Percentiles rank a stretch among this genome's conserved stretches.
These are phyloP conservation scores for Pelmatolapia mariae DNA, from an alignment of 2,113 vertebrate species.

Conservation along the genomic window DNA sequence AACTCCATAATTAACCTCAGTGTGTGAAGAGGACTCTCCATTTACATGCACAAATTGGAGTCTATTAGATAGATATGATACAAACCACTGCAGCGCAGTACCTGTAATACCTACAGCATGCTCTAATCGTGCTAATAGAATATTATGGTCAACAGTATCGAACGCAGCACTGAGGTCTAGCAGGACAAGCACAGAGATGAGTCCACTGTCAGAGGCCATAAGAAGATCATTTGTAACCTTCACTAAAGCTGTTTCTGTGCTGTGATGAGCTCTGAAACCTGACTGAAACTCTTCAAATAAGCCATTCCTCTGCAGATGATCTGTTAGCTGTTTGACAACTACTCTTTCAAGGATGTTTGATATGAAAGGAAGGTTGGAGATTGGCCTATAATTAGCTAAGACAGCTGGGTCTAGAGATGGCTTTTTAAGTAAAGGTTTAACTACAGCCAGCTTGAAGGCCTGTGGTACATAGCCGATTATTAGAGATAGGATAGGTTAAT, in stretches of 20 bases:
- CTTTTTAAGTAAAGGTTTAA: neutral
- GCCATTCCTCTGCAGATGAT: neutral
- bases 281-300: neutral
- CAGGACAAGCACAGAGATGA: no score
- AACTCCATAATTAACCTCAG: no score
- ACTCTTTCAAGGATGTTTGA: neutral
- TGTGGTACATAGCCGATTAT: neutral
- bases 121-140: rapidly evolving
- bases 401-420: neutral
- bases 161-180: rapidly evolving
- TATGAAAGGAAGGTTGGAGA: neutral
- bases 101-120: no score
- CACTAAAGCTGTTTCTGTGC: neutral
- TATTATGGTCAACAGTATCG: rapidly evolving
- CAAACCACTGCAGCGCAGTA: rapidly evolving
- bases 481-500: neutral
- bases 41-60: no score
- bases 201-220: no score
- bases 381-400: neutral
- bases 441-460: neutral
- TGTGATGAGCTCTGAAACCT: neutral
- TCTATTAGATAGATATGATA: no score
- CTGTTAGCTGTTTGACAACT: neutral
- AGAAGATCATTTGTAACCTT: neutral
- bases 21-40: no score